phyloP scores from a whole-genome alignment of 1,140 invertebrate species.

The Apis laboriosa region DNA sequence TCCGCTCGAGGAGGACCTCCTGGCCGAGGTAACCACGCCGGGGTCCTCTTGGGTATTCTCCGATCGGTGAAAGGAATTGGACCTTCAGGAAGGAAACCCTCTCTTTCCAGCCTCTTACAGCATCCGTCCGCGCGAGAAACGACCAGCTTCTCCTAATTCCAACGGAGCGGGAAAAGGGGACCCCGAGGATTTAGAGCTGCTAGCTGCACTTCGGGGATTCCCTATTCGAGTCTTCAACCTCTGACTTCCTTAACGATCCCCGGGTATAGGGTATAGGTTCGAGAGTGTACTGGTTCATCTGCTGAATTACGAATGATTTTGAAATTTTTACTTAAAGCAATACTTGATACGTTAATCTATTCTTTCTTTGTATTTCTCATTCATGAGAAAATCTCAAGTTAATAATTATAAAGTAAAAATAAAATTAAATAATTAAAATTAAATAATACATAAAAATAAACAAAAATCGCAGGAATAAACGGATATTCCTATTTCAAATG shows the following conservation, averaged over 20 bases:
- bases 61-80: conserved; percentile 61
- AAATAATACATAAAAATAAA: too few species aligned
- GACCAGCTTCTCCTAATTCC: conserved; percentile 64
- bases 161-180: conserved; percentile 7
- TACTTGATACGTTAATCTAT: too few species aligned
- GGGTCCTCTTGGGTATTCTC: conserved; percentile 47
- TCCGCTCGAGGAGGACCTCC: not conserved
- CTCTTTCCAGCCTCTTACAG: conserved; percentile 26
- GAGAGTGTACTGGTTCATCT: too few species aligned
- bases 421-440: too few species aligned
- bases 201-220: conserved; percentile 46
- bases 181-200: conserved; percentile 63
- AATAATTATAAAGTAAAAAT: too few species aligned
- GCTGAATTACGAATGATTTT: too few species aligned
- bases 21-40: not conserved
- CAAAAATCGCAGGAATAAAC: too few species aligned
- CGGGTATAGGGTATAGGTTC: not conserved
- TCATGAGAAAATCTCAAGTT: too few species aligned
- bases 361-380: too few species aligned
- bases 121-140: conserved; percentile 43
- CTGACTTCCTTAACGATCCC: conserved; percentile 59
- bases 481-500: too few species aligned
- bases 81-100: conserved; percentile 57
- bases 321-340: too few species aligned
- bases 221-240: not conserved